A percentile compares a stretch with the other conserved stretches of the same genome.
Evolutionary conservation across 2,888 invertebrate genomes (phyloP).

Genomic region (Cephus spinipes): DNA sequence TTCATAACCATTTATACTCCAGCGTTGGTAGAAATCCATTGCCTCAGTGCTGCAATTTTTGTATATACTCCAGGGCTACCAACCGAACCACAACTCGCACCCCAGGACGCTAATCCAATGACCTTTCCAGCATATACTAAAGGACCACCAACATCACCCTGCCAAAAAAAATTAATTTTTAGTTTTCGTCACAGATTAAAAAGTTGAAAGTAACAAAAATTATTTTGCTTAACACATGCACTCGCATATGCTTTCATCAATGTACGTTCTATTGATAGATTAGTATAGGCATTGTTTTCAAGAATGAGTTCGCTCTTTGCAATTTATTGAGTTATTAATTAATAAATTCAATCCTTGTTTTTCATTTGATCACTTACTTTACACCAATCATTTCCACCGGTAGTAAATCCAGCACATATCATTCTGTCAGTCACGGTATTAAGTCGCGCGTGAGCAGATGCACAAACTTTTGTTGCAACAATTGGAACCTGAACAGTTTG

Average conservation of each 20-base stretch:
- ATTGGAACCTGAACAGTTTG: constrained; percentile 39
- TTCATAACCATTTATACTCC: constrained; percentile 4
- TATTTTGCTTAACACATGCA: neutral
- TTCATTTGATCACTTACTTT: constrained; percentile 1
- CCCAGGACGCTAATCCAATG: constrained; percentile 18
- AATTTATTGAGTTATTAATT: neutral
- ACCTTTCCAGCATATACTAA: constrained; percentile 12
- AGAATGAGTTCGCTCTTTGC: neutral
- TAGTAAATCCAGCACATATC: constrained; percentile 65
- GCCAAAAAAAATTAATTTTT: neutral
- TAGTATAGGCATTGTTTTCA: neutral
- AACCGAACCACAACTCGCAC: constrained; percentile 10
- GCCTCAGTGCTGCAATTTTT: constrained; percentile 4
- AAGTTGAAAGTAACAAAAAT: neutral
- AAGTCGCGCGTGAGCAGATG: constrained; percentile 63
- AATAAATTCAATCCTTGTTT: neutral
- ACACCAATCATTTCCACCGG: constrained; percentile 13
- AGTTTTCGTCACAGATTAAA: neutral
- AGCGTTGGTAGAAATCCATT: constrained; percentile 13
- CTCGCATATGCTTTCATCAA: no score
- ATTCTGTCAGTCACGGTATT: constrained; percentile 64
- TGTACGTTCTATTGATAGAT: neutral
- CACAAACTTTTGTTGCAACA: constrained; percentile 61
- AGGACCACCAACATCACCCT: constrained; percentile 19
- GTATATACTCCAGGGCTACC: constrained; percentile 13